Conservation (phyloP, 2,888 invertebrate species). For the Tubiluchus corallicola region DNA sequence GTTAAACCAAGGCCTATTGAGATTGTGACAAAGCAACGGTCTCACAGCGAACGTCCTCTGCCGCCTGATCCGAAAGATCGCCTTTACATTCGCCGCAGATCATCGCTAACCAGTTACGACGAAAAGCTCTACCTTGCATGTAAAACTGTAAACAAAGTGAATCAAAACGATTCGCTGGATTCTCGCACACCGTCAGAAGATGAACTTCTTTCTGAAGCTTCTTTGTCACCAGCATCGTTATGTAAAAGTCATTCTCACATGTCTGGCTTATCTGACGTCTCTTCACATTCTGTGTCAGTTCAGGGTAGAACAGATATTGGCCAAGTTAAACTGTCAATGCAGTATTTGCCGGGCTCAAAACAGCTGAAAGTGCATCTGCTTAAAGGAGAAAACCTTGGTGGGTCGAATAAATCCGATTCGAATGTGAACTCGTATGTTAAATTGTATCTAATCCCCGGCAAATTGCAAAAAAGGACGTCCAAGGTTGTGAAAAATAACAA, state of each 20-base stretch:
- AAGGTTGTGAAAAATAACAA: constrained; percentile 19
- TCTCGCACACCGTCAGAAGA: neutral
- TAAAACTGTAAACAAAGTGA: neutral
- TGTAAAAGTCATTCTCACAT: neutral
- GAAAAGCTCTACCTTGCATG: neutral
- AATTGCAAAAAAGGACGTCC: constrained; percentile 22
- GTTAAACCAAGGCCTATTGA: too few relatives aligned
- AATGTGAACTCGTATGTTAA: constrained; percentile 19
- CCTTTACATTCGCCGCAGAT: neutral
- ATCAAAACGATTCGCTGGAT: neutral
- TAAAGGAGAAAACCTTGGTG: constrained; percentile 21
- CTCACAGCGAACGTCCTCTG: too few relatives aligned
- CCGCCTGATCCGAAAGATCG: neutral
- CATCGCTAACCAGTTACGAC: neutral
- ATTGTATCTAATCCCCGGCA: constrained; percentile 23
- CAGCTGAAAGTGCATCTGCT: constrained; percentile 21
- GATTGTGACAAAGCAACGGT: too few relatives aligned
- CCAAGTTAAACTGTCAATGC: constrained; percentile 23
- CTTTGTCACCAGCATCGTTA: neutral
- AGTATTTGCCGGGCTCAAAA: constrained; percentile 19
- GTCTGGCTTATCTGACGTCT: neutral
- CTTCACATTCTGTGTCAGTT: neutral
- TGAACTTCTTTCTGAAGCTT: neutral
- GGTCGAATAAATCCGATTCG: constrained; percentile 15
- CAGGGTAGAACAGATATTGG: constrained; percentile 18